Conservation (phyloP, 2,797 vertebrate genomes). For the Oreochromis mossambicus region DNA sequence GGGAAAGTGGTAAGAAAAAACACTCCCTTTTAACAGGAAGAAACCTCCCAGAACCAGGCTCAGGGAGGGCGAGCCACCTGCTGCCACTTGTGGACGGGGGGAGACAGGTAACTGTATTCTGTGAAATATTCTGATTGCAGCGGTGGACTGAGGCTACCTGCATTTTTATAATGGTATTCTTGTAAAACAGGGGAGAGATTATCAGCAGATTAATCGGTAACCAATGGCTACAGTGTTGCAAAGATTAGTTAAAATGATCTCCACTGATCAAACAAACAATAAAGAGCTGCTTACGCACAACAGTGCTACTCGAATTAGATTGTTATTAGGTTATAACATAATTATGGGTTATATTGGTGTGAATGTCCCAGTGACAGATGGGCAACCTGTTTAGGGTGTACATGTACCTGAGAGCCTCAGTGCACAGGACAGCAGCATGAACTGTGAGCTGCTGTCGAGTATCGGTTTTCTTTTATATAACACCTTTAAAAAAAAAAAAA, state of each 20-base stretch:
- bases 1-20: neutral
- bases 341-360: neutral
- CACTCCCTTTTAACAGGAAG: rapidly evolving
- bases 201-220: neutral
- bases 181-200: neutral
- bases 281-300: neutral
- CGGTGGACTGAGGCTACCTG: neutral
- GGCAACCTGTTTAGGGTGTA: neutral
- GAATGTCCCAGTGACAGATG: rapidly evolving
- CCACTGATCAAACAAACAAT: neutral
- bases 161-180: neutral
- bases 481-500: rapidly evolving
- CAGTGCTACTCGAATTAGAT: rapidly evolving
- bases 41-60: neutral
- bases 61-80: neutral
- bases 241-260: neutral
- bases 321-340: neutral
- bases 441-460: neutral
- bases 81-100: rapidly evolving
- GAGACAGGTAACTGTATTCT: neutral
- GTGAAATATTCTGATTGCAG: neutral
- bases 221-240: neutral
- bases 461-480: neutral
- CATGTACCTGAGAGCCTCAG: neutral
- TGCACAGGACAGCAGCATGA: neutral